Evolutionary conservation across 2,797 vertebrate genomes (phyloP), one percentile per base, ranked within the genome.

Genomic region (Spea hammondii): DNA sequence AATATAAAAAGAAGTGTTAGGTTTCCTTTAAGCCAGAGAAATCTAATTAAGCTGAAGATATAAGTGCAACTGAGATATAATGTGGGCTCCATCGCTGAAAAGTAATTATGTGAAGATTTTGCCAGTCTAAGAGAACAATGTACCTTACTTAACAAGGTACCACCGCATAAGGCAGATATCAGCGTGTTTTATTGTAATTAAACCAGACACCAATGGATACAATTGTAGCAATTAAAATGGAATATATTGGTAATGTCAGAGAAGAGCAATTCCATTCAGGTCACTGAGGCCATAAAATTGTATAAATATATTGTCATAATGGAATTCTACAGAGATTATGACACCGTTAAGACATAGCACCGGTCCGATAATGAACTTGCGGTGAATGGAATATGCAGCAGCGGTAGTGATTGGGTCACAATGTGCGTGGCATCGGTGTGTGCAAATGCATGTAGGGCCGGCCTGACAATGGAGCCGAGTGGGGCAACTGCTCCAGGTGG

Each of bases 41-140:
- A 14, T 17, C 59, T 62, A 32, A 62, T 62, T 62, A 62, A 62
- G n/a, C n/a, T 62, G n/a, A 32, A 62, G 59, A 17, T 62, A 62
- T 62, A 14, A 62, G 8, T 17, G 14, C 3, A 62, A 62, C 10
- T 1, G 32, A 62, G n/a, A 8, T 3, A 62, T 62, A 17, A 7
- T 4, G n/a, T 13, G 55, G 14, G 14, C n/a, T 62, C 14, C 13
- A 62, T 5, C 32, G n/a, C 14, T 62, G 32, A 17, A 17, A 14
- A 5, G 59, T 62, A 62, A 62, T 62, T 62, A 17, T 62, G 32
- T 62, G 4, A 32, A 62, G 10, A 62, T 9, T 6, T 7, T 17
- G 14, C 5, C 59, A 62, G 12, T 62, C 9, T 6, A 62, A 32
- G 14, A 17, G 59, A 62, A 62, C 9, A 62, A 6, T 62, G 59